Conservation (phyloP, 2,888 invertebrate genomes). For the Pollenia amentaria region DNA sequence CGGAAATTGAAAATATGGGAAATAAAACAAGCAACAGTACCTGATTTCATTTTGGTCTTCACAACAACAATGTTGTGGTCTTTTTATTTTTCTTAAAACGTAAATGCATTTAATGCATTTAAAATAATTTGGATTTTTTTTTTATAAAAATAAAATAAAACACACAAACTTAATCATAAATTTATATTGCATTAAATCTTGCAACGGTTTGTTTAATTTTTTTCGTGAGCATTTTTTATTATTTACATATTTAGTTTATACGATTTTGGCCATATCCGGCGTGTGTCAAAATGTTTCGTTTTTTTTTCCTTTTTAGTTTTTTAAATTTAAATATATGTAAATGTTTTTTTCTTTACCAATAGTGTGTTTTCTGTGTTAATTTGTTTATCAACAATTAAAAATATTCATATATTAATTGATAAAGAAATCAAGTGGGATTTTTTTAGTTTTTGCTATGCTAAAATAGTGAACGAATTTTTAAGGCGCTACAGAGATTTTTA, state of each 20-base stretch:
- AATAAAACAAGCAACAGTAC: slow-evolving; percentile 57
- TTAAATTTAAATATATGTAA: slow-evolving; percentile 4
- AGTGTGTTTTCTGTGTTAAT: slow-evolving; percentile 54
- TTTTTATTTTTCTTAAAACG: slow-evolving; percentile 34
- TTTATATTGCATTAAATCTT: slow-evolving; percentile 56
- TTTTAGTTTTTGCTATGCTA: neutral
- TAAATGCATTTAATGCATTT: slow-evolving; percentile 66
- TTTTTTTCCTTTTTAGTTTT: slow-evolving; percentile 52
- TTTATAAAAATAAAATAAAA: slow-evolving; percentile 32
- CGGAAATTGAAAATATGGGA: slow-evolving; percentile 71
- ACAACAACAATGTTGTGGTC: slow-evolving; percentile 13
- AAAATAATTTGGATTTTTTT: slow-evolving; percentile 37
- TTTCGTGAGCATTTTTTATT: slow-evolving; percentile 33
- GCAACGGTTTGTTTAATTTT: slow-evolving; percentile 54
- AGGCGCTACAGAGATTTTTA: neutral
- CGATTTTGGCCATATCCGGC: slow-evolving; percentile 75
- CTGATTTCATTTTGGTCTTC: slow-evolving; percentile 19
- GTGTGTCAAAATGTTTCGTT: slow-evolving; percentile 73
- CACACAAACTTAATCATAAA: slow-evolving; percentile 33
- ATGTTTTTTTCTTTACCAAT: slow-evolving; percentile 29
- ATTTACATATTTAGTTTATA: slow-evolving; percentile 56
- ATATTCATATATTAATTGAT: slow-evolving; percentile 67
- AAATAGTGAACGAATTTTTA: neutral
- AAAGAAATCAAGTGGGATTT: slow-evolving; percentile 48
- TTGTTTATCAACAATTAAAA: slow-evolving; percentile 43